Base-by-base conservation (phyloP, 2,797 vertebrate species). In the Hydrophis major region DNA sequence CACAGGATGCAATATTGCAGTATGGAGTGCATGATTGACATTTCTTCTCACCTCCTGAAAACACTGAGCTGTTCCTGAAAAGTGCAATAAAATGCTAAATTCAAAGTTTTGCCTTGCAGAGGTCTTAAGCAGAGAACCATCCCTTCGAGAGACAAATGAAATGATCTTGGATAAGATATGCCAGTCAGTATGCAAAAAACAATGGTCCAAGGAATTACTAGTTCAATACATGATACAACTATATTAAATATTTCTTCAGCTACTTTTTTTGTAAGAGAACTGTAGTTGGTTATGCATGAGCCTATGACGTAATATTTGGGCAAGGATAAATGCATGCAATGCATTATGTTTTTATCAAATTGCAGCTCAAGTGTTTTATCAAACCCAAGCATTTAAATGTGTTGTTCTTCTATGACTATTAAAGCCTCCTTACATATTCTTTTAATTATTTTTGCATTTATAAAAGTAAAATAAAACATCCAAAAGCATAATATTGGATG, bases 1-100 rank as follows among this genome's bases (percentile, higher is more conserved):
- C 89, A 92, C 88, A 94, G 93, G 94, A 55, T 87, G 90, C 50
- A 83, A 4, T 89, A 50, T 90, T 95, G 90, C 88, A 90, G 55
- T 10, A 11, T 12, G 22, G 4, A 11, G 89, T 27, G 59, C 42
- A 86, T 95, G 96, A 97, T 89, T 96, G 97, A 94, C 55, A 0
- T 61, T 37, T 96, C 90, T 87, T 93, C n/a, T 97, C 95, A 96
- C 96, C 96, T 96, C 92, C 89, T 96, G 96, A 95, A 97, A 97
- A 97, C 88, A 95, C 94, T 96, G 94, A 95, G 93, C 90, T 0
- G 1, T 91, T 95, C 87, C 91, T 0, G 10, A 86, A 93, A 60
- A 95, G 78, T 6, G 0, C 55, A 22, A 96, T 94, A 96, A 94
- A 96, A 92, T 14, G 0, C 13, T 12, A 90, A 88, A 92, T 95